phyloP scores from a whole-genome alignment of 2,113 vertebrate genomes.

The Hoplias malabaricus region DNA sequence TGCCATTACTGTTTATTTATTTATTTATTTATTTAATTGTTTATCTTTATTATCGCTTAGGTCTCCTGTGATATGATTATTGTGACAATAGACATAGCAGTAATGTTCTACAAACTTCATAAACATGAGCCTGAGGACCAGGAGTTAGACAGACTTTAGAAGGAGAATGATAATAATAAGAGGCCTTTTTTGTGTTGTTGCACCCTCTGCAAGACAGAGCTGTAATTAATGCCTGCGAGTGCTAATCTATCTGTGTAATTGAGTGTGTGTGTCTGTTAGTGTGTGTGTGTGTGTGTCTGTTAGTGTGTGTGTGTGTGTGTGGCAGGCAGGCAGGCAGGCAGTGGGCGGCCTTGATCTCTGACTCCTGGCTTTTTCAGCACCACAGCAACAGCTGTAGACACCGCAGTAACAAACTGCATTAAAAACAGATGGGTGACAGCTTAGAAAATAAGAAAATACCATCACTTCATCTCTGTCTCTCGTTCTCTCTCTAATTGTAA shows the following conservation, averaged over 20 bases:
- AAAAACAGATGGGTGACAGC: background rate
- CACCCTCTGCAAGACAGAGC: background rate
- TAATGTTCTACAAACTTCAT: background rate
- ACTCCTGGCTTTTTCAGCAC: background rate
- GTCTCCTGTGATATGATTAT: no score
- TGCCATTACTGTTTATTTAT: no score
- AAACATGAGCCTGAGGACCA: background rate
- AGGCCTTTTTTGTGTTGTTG: background rate
- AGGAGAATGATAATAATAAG: background rate
- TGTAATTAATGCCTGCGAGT: background rate
- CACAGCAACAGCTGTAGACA: background rate
- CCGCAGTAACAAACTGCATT: background rate
- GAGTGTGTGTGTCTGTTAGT: background rate
- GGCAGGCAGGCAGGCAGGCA: background rate
- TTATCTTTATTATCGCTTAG: no score
- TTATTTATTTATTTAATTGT: no score
- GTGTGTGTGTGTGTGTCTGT: conserved; percentile 6
- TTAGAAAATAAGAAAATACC: background rate
- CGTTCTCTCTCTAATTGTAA: background rate
- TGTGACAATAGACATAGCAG: no score
- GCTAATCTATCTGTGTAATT: conserved; percentile 10
- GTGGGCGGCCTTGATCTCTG: background rate
- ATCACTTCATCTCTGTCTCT: background rate
- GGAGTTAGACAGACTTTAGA: background rate
- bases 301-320: background rate